Base-by-base conservation (phyloP, 2,888 invertebrate genomes). In the Hyposoter dolosus region DNA sequence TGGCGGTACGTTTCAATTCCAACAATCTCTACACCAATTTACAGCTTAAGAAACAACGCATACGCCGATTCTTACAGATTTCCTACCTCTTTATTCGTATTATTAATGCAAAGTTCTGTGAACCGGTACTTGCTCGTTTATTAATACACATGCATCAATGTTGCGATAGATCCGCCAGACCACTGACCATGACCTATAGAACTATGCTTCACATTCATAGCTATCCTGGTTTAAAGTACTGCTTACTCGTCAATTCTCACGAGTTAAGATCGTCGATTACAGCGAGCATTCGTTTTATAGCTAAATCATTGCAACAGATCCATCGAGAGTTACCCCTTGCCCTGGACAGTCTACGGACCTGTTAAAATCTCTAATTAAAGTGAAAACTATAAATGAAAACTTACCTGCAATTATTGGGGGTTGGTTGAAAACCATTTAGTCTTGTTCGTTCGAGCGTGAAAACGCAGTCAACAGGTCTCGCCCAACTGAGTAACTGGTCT, bases 1-100 rank as follows among this genome's bases (percentile, higher is more conserved):
- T 88, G 91, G 91, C 87, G 94, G 94, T 93, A 93, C 82, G 93
- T 92, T 91, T 89, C 86, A 82, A 80, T 86, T 80, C 43, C 76
- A 76, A 50, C 81, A 50, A 56, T 83, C 45, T 80, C 74, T 84
- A 83, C 86, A 76, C 69, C 82, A n/a, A 35, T 23, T 72, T 71
- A 10, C 40, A 65, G 35, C 65, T 53, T 40, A 53, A 19, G n/a
- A 66, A 15, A n/a, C 15, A 10, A 28, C 3, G n/a, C 66, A n/a
- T 68, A 68, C n/a, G 40, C 32, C 66, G 23, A 45, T 23, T 56
- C 4, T 12, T 10, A 53, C 10, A 56, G 74, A 50, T 68, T 66
- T 53, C 71, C 9, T 63, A 66, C 3, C 45, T 65, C 35, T 35
- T 0, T 0, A n/a, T 17, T 17, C 35, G 23, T 1, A 28, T 56